Conservation (phyloP, 2,113 vertebrate species). For the Upupa epops region DNA sequence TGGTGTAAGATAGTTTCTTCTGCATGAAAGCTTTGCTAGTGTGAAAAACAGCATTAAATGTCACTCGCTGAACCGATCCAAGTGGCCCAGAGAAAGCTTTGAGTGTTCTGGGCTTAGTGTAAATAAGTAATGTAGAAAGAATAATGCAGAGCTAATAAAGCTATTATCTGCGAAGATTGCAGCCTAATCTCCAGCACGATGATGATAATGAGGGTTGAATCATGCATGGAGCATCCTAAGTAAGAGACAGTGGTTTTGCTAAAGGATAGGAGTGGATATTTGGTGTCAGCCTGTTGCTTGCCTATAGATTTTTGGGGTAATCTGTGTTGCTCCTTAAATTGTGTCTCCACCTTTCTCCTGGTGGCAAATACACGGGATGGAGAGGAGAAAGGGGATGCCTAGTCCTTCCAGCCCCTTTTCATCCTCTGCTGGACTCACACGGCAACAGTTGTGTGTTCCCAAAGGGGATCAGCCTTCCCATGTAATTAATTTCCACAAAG, state of each 20-base stretch:
- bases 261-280: neutral
- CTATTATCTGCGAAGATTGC: conserved; percentile 39
- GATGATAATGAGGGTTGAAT: conserved; percentile 40
- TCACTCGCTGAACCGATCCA: neutral
- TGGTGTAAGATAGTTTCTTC: neutral
- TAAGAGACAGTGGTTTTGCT: neutral
- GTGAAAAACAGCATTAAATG: neutral
- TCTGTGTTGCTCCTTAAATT: neutral
- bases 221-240: conserved; percentile 19
- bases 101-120: neutral
- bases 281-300: neutral
- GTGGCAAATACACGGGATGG: neutral
- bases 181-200: conserved; percentile 25
- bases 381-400: neutral
- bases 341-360: neutral
- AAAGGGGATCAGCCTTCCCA: neutral
- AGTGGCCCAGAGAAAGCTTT: conserved; percentile 19
- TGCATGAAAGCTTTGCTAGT: neutral
- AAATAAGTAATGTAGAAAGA: conserved; percentile 55
- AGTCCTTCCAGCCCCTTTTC: neutral
- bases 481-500: neutral
- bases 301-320: neutral
- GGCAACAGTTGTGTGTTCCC: neutral
- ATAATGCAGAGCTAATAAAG: conserved; percentile 38
- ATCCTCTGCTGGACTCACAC: neutral